These are phyloP conservation scores for Spilarctia lutea DNA, from an alignment of 2,888 invertebrate genomes.

Conservation along the genomic window DNA sequence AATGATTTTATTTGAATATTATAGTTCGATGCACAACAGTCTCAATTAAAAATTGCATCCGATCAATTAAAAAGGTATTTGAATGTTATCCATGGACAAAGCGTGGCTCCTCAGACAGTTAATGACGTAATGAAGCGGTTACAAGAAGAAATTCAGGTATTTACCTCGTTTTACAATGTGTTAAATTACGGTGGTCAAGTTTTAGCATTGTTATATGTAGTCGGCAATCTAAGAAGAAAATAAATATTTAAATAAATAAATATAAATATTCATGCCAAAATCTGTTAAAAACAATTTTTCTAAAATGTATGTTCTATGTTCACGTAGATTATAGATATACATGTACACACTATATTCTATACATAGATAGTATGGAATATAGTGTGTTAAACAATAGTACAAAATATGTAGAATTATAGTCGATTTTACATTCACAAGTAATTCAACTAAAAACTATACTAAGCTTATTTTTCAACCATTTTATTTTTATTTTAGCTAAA, in stretches of 20 bases:
- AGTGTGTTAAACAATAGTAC: no score
- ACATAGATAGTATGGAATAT: no score
- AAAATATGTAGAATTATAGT: no score
- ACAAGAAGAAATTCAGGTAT: slow-evolving; percentile 91
- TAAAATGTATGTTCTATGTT: no score
- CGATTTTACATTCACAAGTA: no score
- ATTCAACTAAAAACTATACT: background rate
- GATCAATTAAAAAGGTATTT: slow-evolving; percentile 90
- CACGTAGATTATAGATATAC: no score
- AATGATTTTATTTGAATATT: slow-evolving; percentile 32
- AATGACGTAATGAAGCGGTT: slow-evolving; percentile 90
- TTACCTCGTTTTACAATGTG: background rate
- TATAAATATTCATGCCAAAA: no score
- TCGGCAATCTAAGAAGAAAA: background rate
- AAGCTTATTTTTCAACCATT: background rate
- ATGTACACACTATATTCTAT: no score
- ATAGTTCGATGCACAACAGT: slow-evolving; percentile 80
- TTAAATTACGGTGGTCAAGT: background rate
- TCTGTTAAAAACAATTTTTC: no score
- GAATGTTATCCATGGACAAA: slow-evolving; percentile 83
- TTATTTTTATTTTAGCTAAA: slow-evolving; percentile 84
- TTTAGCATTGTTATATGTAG: background rate
- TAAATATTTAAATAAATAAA: background rate
- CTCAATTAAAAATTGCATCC: slow-evolving; percentile 77
- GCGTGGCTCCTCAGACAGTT: slow-evolving; percentile 82